These are phyloP conservation scores for Microtus californicus DNA, from an alignment of 2,797 vertebrate species.

Conservation along the genomic window DNA sequence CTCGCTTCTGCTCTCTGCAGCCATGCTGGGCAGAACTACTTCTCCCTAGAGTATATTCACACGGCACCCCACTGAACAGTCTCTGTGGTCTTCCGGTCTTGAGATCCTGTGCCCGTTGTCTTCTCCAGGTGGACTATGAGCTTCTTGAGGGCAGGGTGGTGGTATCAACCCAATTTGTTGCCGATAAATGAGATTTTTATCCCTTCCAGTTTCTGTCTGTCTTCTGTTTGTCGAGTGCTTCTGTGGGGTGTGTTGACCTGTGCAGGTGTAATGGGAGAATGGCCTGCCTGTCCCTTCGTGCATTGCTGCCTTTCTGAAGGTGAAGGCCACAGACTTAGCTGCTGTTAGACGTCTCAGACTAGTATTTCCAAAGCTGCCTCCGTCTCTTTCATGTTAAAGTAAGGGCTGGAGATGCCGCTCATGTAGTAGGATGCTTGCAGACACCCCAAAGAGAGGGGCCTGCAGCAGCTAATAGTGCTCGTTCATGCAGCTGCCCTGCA, in stretches of 20 bases:
- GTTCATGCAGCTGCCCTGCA: background rate
- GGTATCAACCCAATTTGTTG: background rate
- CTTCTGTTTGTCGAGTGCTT: background rate
- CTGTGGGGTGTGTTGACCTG: background rate
- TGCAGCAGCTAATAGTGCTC: background rate
- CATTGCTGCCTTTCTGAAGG: rapidly evolving
- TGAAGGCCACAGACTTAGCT: background rate
- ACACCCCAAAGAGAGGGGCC: background rate
- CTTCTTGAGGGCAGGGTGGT: background rate
- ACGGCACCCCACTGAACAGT: too few species aligned
- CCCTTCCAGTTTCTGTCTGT: background rate
- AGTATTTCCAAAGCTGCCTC: background rate
- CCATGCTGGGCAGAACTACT: background rate
- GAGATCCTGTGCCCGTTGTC: rapidly evolving
- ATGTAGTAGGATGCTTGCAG: background rate
- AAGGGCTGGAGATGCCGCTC: too few species aligned
- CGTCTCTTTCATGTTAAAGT: rapidly evolving
- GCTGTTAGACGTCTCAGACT: rapidly evolving
- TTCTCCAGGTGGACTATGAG: background rate
- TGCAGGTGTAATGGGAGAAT: background rate
- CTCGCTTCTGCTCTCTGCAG: background rate
- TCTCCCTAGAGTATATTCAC: too few species aligned
- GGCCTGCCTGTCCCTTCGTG: rapidly evolving
- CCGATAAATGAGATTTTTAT: background rate
- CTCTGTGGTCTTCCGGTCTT: background rate